Evolutionary conservation across 2,797 vertebrate species (phyloP), one percentile per base, ranked within the genome.

Genomic region (Coilia nasus): DNA sequence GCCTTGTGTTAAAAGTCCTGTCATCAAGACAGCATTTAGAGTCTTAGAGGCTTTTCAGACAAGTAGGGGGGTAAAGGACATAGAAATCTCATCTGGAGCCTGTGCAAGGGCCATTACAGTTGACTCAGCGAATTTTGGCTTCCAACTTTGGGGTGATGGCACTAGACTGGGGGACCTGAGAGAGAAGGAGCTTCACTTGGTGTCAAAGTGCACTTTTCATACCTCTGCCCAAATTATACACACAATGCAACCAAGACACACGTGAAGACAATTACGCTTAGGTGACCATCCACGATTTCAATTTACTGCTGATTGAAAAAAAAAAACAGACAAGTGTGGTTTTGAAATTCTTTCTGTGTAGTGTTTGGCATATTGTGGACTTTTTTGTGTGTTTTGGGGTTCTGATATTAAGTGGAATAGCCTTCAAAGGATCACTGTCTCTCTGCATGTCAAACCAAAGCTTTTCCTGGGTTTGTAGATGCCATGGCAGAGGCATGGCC

Each of bases 201-300:
- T 93, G 91, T 95, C 94, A 94, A 95, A 95, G 94, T 94, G 94
- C 93, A 93, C 93, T 92, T 89, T 91, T 84, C 89, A 93, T 89
- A 90, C 89, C 86, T 83, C 84, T 88, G 62, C 86, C 81, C 82
- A 83, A 82, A 67, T 25, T 67, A 67, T 67, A 67, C 23, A 67
- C 67, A 75, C 35, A 54, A 75, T 17, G 67, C 67, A 75, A 75
- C 31, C 67, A 75, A 75, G 67, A 75, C 67, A 75, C 67, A 14
- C 25, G 67, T 75, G 15, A 75, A 75, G 28, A 75, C 28, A 6
- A 41, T 75, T 75, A 75, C 31, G 67, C 67, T 35, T 35, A 15
- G 28, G 67, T 41, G 31, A 17, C 67, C 67, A 75, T 75, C 67
- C 28, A 75, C 35, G 67, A 75, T 75, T 41, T 35, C 6, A 75